phyloP scores from a whole-genome alignment of 64 coral and sea anemone species.

The Trachythela sp. region DNA sequence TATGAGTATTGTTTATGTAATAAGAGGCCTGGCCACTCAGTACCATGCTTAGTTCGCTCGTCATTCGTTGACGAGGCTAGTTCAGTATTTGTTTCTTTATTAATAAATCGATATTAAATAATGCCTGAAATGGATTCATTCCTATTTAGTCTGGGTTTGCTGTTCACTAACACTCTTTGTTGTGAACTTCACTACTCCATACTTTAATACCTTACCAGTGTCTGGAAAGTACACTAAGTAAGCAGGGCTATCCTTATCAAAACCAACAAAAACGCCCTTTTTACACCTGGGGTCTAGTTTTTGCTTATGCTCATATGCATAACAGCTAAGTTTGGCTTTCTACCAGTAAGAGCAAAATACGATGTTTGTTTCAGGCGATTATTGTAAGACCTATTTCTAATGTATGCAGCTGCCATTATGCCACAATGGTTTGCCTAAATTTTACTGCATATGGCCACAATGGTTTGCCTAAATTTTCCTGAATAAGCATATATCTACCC shows the following conservation, averaged over 20 bases:
- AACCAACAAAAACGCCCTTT: neutral
- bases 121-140: no score
- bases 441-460: constrained; percentile 52
- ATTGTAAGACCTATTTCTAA: neutral
- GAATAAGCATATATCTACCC: neutral
- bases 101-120: no score
- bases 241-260: neutral
- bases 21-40: no score
- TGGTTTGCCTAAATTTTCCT: neutral
- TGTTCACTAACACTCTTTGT: neutral
- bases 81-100: no score
- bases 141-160: constrained; percentile 23
- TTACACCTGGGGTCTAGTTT: neutral
- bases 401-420: neutral
- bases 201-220: neutral
- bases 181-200: neutral
- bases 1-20: no score
- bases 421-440: no score
- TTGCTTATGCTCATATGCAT: constrained; percentile 1
- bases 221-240: constrained; percentile 2
- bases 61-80: no score
- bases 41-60: no score
- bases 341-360: neutral
- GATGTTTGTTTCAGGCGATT: neutral
- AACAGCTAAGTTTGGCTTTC: neutral